phyloP scores from a whole-genome alignment of 1,140 invertebrate genomes.

The Monochamus saltuarius region DNA sequence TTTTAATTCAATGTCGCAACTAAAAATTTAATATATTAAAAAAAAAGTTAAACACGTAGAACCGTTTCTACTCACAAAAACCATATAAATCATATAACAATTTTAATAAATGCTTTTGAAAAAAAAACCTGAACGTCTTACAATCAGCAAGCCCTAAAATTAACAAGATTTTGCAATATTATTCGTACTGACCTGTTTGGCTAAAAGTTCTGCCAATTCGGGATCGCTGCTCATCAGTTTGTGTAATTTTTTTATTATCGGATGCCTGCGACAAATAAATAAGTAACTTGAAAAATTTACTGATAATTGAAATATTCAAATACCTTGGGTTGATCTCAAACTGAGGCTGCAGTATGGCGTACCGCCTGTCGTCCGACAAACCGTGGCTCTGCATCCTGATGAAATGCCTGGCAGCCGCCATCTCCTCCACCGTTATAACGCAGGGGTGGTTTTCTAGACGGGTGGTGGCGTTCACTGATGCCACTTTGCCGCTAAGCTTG shows the following conservation, averaged over 20 bases:
- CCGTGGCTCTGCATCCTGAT: constrained; percentile 85
- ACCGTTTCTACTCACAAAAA: no score
- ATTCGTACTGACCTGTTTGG: constrained; percentile 78
- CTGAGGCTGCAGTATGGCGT: constrained; percentile 83
- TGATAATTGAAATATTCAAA: no score
- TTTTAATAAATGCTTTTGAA: no score
- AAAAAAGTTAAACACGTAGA: no score
- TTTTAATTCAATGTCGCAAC: no score
- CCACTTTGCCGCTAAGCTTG: constrained; percentile 74
- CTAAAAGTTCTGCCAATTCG: constrained; percentile 79
- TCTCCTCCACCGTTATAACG: constrained; percentile 91
- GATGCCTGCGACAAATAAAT: constrained; percentile 66
- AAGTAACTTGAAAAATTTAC: no score
- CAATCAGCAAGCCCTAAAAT: constrained; percentile 3
- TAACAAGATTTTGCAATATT: no score
- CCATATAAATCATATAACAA: no score
- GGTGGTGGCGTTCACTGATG: constrained; percentile 78
- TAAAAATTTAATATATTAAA: no score
- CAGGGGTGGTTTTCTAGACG: constrained; percentile 88
- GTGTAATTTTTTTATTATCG: constrained; percentile 86
- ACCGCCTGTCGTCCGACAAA: constrained; percentile 82
- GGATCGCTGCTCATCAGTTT: constrained; percentile 72
- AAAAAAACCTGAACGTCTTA: no score
- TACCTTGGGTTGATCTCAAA: constrained; percentile 93
- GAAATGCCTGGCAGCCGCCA: constrained; percentile 94